A percentile compares a stretch with the other conserved stretches of the same genome.
Conservation (phyloP, 2,888 invertebrate species). For the Mycalesis mineus region DNA sequence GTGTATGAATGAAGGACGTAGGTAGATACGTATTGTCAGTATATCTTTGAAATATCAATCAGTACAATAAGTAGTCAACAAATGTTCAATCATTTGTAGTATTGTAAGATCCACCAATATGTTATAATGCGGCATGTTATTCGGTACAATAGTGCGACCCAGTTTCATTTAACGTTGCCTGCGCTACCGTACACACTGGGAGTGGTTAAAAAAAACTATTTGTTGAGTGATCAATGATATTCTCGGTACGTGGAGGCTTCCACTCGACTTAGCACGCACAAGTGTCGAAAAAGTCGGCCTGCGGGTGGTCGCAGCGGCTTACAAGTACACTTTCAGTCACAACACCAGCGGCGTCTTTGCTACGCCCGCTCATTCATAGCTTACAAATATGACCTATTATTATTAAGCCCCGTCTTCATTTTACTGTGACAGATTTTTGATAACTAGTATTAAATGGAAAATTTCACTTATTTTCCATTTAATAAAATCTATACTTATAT, state of each 20-base stretch:
- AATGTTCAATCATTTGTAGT: constrained; percentile 24
- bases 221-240: constrained; percentile 55
- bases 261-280: constrained; percentile 56
- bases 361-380: constrained; percentile 21
- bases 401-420: too few relatives aligned
- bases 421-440: too few relatives aligned
- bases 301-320: constrained; percentile 60
- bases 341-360: constrained; percentile 42
- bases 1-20: constrained; percentile 11
- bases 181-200: constrained; percentile 50
- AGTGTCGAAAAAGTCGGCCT: constrained; percentile 45
- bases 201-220: constrained; percentile 38
- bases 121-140: constrained; percentile 42
- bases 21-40: constrained; percentile 35
- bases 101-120: constrained; percentile 44
- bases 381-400: background rate
- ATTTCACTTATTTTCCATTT: too few relatives aligned
- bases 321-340: constrained; percentile 40
- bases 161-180: constrained; percentile 41
- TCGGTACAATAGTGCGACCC: constrained; percentile 58
- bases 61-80: constrained; percentile 10
- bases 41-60: constrained; percentile 36
- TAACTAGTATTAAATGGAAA: too few relatives aligned
- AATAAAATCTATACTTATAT: too few relatives aligned
- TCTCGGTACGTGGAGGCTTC: constrained; percentile 52